phyloP scores from a whole-genome alignment of 1,140 invertebrate species.

The Dysdera silvatica region DNA sequence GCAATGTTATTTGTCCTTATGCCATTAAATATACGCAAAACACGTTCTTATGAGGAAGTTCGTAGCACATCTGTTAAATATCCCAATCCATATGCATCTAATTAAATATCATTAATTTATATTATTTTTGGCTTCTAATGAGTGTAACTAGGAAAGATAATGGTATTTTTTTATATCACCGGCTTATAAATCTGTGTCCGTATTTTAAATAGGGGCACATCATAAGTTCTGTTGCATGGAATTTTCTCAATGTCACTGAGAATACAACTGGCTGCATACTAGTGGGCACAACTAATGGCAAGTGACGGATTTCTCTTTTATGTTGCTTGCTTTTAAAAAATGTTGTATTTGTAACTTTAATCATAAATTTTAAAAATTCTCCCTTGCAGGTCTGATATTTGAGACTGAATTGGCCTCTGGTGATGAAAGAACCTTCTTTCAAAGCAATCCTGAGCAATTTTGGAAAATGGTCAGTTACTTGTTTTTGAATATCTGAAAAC shows the following conservation, averaged over 20 bases:
- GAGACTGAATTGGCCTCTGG: conserved; percentile 76
- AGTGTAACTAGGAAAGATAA: conserved; percentile 1
- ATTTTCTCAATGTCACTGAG: conserved; percentile 52
- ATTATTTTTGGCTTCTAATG: conserved; percentile 19
- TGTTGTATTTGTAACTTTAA: background rate
- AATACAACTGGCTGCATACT: conserved; percentile 66
- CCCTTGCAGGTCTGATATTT: conserved; percentile 60
- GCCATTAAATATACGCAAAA: no score
- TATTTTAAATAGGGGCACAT: conserved; percentile 59
- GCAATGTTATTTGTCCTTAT: no score
- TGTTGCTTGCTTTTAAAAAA: conserved; percentile 31
- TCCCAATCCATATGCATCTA: no score
- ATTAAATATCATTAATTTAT: no score
- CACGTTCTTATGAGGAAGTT: no score
- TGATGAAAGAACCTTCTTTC: conserved; percentile 67
- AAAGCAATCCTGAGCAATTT: conserved; percentile 65
- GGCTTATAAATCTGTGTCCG: conserved; percentile 41
- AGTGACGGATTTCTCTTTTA: conserved; percentile 4
- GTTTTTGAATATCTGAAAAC: no score
- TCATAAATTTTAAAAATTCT: background rate
- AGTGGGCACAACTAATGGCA: conserved; percentile 74
- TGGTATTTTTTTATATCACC: conserved; percentile 41
- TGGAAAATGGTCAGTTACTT: conserved; percentile 73
- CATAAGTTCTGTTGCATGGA: conserved; percentile 86
- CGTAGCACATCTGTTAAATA: no score